Evolutionary conservation across 2,113 vertebrate genomes (phyloP), one percentile per base, ranked within the genome.

Genomic region (Zapus hudsonius): DNA sequence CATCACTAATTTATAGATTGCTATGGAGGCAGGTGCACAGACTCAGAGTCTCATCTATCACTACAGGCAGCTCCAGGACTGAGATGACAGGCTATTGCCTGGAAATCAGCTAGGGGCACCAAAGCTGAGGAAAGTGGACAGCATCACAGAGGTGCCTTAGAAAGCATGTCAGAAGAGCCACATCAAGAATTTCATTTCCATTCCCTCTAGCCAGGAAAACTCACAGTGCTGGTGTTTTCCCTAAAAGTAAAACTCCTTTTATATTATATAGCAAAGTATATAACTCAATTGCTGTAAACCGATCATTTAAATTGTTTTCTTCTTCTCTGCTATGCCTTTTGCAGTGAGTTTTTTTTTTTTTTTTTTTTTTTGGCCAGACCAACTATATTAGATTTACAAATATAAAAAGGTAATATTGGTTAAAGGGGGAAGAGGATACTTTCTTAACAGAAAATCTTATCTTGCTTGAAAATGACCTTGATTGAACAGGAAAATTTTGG

Each of bases 1-100:
- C 92, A 96, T 98, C 95, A 98, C 90, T 98, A 98, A 98, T 98
- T 98, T 97, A 98, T 97, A 96, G 94, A 89, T 72, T 95, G 88
- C 84, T 55, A 64, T 93, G 95, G 97, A 10, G 2, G 97, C 97
- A 98, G 97, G 97, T 98, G 98, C 97, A 97, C 96, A 89, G 94
- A 97, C 64, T 96, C 96, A 91, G 92, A 84, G 87, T 94, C 94
- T 96, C 97, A 97, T 98, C 97, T 97, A 92, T 97, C 95, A 98
- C 94, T 93, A 52, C 75, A 94, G 97, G 96, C 96, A 97, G 96
- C 96, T 96, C 91, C 55, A 87, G 67, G 42, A 97, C 95, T 90
- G 96, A 93, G 96, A 92, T 90, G 96, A 94, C 86, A 89, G 96
- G 95, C 86, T 95, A 96, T 96, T 96, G 95, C 89, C 81, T 86